Conservation (phyloP, 2,797 vertebrate genomes). For the Girardinus metallicus region DNA sequence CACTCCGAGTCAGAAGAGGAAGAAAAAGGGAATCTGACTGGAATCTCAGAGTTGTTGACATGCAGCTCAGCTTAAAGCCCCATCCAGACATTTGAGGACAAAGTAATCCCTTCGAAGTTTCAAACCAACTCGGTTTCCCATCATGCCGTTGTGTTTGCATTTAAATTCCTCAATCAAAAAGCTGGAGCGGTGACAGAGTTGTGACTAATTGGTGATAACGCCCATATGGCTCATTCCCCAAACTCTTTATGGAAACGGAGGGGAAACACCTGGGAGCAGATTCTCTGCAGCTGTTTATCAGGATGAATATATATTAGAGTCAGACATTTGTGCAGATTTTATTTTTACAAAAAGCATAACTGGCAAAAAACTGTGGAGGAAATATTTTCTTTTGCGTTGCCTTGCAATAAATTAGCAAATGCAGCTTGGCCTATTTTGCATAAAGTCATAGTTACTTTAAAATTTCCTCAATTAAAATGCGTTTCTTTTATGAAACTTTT, state of each 20-base stretch:
- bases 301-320: background rate
- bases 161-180: conserved; percentile 49
- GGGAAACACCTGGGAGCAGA: background rate
- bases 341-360: background rate
- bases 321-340: background rate
- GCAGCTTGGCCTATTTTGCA: too few species aligned
- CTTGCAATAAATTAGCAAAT: too few species aligned
- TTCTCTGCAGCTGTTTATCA: background rate
- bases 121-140: conserved; percentile 7
- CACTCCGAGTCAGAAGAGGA: conserved; percentile 5
- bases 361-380: background rate
- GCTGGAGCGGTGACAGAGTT: conserved; percentile 56
- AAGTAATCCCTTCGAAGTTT: conserved; percentile 13
- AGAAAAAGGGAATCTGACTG: conserved; percentile 37
- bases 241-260: conserved; percentile 1
- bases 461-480: too few species aligned
- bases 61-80: conserved; percentile 34
- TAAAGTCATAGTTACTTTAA: too few species aligned
- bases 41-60: conserved; percentile 54
- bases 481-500: too few species aligned
- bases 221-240: conserved; percentile 63
- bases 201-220: conserved; percentile 68
- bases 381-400: too few species aligned
- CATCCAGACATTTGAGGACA: conserved; percentile 15
- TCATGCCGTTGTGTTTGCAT: conserved; percentile 25